A percentile compares a stretch with the other conserved stretches of the same genome.
Conservation (phyloP, 2,888 invertebrate species). For the Saturnia pavonia region DNA sequence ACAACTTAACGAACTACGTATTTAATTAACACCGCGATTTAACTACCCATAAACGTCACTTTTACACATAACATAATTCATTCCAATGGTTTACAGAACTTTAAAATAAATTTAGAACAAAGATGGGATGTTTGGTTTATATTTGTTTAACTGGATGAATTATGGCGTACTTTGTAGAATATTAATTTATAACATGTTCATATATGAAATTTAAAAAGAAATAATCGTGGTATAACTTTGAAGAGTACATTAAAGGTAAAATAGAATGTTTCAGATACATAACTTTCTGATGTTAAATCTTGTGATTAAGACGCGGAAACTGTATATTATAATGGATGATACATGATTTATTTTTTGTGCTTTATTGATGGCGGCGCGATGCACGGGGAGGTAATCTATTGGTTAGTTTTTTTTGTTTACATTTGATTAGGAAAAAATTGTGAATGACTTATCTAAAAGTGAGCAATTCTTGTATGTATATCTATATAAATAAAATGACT, state of each 20-base stretch:
- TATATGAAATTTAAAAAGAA: conserved; percentile 3
- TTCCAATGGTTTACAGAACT: conserved; percentile 49
- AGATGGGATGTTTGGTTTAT: conserved; percentile 38
- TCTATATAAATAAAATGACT: too few relatives aligned
- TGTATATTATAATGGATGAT: not conserved
- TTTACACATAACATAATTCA: conserved; percentile 66
- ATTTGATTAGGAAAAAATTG: not conserved
- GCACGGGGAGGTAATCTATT: not conserved
- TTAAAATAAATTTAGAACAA: conserved; percentile 51
- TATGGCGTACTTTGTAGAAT: conserved; percentile 33
- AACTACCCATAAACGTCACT: conserved; percentile 69
- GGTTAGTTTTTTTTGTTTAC: not conserved
- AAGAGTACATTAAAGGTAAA: conserved; percentile 15
- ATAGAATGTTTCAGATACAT: not conserved
- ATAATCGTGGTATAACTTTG: not conserved
- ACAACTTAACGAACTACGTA: conserved; percentile 57
- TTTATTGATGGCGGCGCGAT: not conserved
- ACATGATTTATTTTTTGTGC: not conserved
- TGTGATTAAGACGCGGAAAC: conserved; percentile 8
- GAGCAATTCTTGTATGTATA: too few relatives aligned
- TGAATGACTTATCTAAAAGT: too few relatives aligned
- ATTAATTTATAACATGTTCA: conserved; percentile 31
- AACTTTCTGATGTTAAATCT: conserved; percentile 5
- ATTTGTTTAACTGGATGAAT: conserved; percentile 33
- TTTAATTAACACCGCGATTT: conserved; percentile 70